Evolutionary conservation across 2,113 vertebrate species (phyloP), one percentile per base, ranked within the genome.

Genomic region (Apodemus speciosus): DNA sequence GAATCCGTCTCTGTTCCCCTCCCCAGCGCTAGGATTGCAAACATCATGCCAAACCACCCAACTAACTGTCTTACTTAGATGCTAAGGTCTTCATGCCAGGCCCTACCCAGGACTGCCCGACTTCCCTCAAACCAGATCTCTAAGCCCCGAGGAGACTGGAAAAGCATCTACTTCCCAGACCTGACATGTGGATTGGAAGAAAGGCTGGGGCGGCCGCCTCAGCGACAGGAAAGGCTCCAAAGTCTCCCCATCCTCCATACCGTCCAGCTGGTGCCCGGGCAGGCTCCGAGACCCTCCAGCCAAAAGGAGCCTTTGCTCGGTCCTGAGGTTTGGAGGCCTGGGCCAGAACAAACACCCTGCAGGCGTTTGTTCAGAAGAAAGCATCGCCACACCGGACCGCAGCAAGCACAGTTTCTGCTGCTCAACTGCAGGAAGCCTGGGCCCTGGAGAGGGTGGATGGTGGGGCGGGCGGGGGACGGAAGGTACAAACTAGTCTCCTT

Each of bases 391-490:
- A 49, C 75, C 92, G 38, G 53, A 58, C 53, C 40, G 53, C 14
- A 27, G 79, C 58, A 1, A 4, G 25, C 76, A 38, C 20, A 8
- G 10, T 16, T 3, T 38, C 4, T 15, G 53, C 76, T 23, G 32
- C 2, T 8, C 18, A 18, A 16, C 35, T 18, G 49, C 69, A 2
- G 4, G 2, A 21, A 0, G 1, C 27, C 83, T 86, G 32, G 53
- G 11, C 1, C 4, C 56, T 0, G 18, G 46, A 21, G 7, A 68
- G 35, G 64, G 9, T 1, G 35, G 46, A 5, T 40, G 79, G 27
- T 9, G 23, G 0, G 5, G 3, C 4, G 4, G 21, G 0, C 14
- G 16, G 15, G 46, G 13, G 2, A 0, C 30, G 9, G 60, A 64
- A 84, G 58, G 18, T 4, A 4, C 8, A 0, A 49, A 4, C 8